Evolutionary conservation across 2,113 vertebrate species (phyloP), one percentile per base, ranked within the genome.

Genomic region (Zosterops borbonicus): DNA sequence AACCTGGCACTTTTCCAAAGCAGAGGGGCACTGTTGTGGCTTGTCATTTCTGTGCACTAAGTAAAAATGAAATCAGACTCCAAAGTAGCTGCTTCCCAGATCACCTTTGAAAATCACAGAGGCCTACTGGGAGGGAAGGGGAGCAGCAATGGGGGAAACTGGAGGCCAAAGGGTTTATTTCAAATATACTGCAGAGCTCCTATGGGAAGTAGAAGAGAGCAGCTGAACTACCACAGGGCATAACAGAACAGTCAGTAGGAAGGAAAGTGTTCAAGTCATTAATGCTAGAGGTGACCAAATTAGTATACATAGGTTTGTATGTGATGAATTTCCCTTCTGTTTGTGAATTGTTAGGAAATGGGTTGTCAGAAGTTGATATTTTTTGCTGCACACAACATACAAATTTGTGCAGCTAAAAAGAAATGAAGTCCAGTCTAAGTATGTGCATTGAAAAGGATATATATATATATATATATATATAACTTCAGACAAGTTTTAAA

Each of bases 101-200:
- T 52, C 71, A 83, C 41, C 55, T 93, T 73, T 94, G 76, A 94
- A 93, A 94, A 93, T 88, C 80, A 65, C 21, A 5, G 16, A 77
- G 64, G 35, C 47, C 58, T 59, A 42, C 25, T 63, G 83, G n/a
- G 14, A 92, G 13, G 35, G 59, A 62, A 60, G 24, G 59, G 59
- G 37, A 56, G 35, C 49, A 58, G 17, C 31, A 94, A 22, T 14
- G 49, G 69, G 79, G 25, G 14, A 95, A 96, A 95, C 22, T 62
- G 39, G 19, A 92, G 21, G 35, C 60, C 49, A 62, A 80, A 92
- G 33, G 37, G 42, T 89, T 80, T 55, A 59, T 86, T 75, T 17
- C 73, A 93, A 86, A 80, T 84, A 39, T 74, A 31, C 19, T 46
- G 37, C 71, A 87, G 18, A 73, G n/a, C 37, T 95, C 65, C 49